A percentile compares a stretch with the other conserved stretches of the same genome.
These are phyloP conservation scores for Chinchilla lanigera DNA, from an alignment of 2,113 vertebrate species.

Conservation along the genomic window DNA sequence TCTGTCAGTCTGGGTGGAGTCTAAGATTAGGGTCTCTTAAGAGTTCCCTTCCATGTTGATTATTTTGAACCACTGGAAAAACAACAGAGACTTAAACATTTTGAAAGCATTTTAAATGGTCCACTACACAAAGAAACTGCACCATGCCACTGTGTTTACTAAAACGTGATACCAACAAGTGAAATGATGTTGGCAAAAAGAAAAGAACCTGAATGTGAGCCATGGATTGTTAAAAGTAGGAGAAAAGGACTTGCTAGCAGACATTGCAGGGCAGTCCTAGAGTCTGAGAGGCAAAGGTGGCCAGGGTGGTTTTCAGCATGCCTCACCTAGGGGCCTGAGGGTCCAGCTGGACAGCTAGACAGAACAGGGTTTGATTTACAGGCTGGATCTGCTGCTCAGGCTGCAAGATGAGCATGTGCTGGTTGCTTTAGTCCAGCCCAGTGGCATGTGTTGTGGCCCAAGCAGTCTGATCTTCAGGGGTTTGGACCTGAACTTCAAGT, in stretches of 20 bases:
- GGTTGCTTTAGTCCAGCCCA: conserved; percentile 93
- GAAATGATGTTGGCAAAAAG: neutral
- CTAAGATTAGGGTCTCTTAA: neutral
- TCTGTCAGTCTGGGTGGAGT: neutral
- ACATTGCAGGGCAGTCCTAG: too few relatives aligned
- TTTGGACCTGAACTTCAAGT: conserved; percentile 90
- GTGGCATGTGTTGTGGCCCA: conserved; percentile 94
- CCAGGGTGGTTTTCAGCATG: conserved; percentile 94
- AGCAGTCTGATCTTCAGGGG: conserved; percentile 94
- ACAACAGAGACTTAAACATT: neutral
- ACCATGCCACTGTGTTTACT: neutral
- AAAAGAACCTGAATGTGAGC: neutral
- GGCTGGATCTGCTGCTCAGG: conserved; percentile 93
- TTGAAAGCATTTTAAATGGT: neutral
- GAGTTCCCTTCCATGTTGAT: neutral
- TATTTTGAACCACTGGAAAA: neutral
- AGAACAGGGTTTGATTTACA: conserved; percentile 89
- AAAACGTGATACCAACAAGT: neutral
- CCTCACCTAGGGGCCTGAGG: conserved; percentile 93
- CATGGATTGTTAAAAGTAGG: neutral
- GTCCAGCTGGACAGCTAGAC: conserved; percentile 94
- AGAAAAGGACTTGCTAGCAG: neutral
- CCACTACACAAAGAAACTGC: neutral
- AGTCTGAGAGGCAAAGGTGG: rapidly evolving
- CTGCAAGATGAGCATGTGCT: conserved; percentile 93